Base-by-base conservation (phyloP, 2,113 vertebrate genomes). In the Thinocorus orbignyianus region DNA sequence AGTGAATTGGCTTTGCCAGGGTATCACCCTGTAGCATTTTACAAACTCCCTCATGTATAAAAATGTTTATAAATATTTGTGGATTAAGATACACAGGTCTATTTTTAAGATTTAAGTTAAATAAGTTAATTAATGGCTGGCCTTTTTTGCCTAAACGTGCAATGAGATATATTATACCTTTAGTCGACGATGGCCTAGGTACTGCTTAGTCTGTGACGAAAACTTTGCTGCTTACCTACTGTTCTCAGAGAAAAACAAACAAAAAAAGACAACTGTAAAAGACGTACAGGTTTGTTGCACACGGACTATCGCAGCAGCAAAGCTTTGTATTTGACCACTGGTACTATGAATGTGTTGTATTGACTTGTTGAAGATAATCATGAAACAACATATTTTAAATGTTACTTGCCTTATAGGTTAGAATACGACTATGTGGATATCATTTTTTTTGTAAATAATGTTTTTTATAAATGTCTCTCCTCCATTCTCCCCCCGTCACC, bases 341-440 rank as follows among this genome's bases (percentile, higher is more conserved):
- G 96, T 97, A 95, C 90, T 86, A 82, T 77, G 95, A 98, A 94
- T 96, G 88, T 97, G 97, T 97, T 93, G 94, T 88, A 86, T 92
- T 91, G 94, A 98, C 96, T 97, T 87, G 88, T 71, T 82, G 96
- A 97, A 97, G 93, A 97, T 96, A 96, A 98, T 94, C 94, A 93
- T 88, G 91, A 98, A 93, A 94, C 93, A 85, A 96, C 97, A 95
- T 96, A 96, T 97, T 98, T 97, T 95, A 96, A 97, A 97, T 93
- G 85, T 98, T 96, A 93, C 97, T 98, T 98, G 98, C 98, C 98
- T 99, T 98, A 98, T 98, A 97, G 97, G 81, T 97, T 97, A 98
- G 88, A 79, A 87, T 94, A 94, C 65, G 33, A 95, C 93, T 96
- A 66, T 95, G 96, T 98, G 92, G 84, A 58, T 96, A 97, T 97